These are phyloP conservation scores for Oopsacas minuta DNA, from an alignment of 37 sponge, comb jelly and placozoan species.

Conservation along the genomic window DNA sequence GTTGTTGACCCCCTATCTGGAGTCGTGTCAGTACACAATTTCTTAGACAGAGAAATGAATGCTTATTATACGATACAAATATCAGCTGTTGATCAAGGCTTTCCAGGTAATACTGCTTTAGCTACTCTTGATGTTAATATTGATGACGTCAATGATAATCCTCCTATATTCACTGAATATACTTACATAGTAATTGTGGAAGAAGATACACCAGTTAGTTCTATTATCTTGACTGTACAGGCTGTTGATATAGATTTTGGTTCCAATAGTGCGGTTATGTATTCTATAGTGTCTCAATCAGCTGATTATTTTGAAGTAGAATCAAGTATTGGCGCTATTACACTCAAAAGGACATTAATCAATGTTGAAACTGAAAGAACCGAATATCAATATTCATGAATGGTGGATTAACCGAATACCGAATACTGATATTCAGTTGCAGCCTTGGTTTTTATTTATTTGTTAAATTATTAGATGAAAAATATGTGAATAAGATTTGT, in stretches of 20 bases:
- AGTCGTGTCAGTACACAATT: not conserved
- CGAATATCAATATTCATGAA: no score
- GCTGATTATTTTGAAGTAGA: not conserved
- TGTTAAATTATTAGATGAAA: no score
- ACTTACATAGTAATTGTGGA: not conserved
- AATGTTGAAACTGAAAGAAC: no score
- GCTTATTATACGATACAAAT: not conserved
- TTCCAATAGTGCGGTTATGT: not conserved
- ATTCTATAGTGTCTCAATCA: not conserved
- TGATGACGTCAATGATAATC: conserved; percentile 1
- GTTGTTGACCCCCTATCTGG: not conserved
- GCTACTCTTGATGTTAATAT: conserved; percentile 8
- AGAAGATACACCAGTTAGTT: conserved; percentile 15
- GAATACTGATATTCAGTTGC: no score
- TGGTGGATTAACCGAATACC: no score
- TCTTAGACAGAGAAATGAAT: not conserved
- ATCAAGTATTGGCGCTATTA: not conserved
- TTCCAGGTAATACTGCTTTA: not conserved
- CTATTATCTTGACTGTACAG: not conserved
- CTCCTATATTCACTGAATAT: not conserved
- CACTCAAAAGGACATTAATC: not conserved
- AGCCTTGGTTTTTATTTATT: no score
- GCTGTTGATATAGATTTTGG: conserved; percentile 19
- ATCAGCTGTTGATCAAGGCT: not conserved
- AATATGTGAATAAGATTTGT: no score